A percentile compares a stretch with the other conserved stretches of the same genome.
Evolutionary conservation across 2,888 invertebrate genomes (phyloP).

Genomic region (Galerucella pusilla): DNA sequence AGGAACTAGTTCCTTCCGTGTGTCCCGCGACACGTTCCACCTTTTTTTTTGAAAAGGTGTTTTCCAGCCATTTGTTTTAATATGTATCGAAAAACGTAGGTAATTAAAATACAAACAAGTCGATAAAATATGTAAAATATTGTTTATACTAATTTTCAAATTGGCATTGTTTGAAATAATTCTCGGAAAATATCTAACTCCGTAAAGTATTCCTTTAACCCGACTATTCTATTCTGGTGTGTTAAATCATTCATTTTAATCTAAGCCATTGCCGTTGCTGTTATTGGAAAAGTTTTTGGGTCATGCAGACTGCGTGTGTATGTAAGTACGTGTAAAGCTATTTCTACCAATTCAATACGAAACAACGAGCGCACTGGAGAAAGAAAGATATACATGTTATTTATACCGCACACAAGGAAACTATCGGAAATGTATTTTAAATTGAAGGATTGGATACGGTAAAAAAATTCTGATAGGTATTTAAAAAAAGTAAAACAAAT

Average conservation of each 20-base stretch:
- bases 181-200: background rate
- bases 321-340: conserved; percentile 2
- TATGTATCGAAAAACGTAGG: no score
- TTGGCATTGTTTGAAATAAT: background rate
- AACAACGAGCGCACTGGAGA: background rate
- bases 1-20: no score
- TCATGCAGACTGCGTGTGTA: background rate
- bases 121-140: no score
- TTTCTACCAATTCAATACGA: conserved; percentile 9
- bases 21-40: no score
- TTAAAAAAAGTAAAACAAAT: background rate
- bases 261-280: background rate
- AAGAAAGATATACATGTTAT: conserved; percentile 1
- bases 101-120: no score
- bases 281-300: conserved; percentile 26
- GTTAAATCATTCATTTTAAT: conserved; percentile 23
- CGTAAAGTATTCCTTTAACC: background rate
- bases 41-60: no score
- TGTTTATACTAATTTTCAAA: no score
- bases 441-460: background rate
- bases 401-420: background rate
- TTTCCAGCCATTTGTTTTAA: no score
- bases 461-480: background rate
- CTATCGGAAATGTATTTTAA: background rate
- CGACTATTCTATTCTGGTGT: background rate